Conservation (phyloP, 2,888 invertebrate genomes). For the Ischnura elegans region DNA sequence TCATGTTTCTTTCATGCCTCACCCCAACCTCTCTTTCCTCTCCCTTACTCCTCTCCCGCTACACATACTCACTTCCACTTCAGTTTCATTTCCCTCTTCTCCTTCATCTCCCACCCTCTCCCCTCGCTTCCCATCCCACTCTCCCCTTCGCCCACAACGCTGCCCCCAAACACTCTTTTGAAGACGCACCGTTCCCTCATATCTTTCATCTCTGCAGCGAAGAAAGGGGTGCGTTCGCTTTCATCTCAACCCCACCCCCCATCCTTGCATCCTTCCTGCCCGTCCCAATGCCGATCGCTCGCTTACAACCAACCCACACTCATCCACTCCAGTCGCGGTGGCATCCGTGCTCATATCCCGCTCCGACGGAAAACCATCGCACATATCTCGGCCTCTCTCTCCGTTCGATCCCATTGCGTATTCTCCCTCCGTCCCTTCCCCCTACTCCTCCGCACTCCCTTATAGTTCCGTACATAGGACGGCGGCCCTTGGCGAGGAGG, state of each 20-base stretch:
- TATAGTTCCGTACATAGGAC: background rate
- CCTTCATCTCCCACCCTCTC: background rate
- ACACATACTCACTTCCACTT: too few relatives aligned
- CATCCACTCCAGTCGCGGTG: background rate
- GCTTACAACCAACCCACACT: background rate
- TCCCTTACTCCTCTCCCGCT: background rate
- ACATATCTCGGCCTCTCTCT: slow-evolving; percentile 40
- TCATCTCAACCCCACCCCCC: slow-evolving; percentile 5
- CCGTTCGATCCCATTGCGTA: slow-evolving; percentile 63
- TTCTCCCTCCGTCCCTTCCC: slow-evolving; percentile 45
- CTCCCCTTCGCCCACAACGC: background rate
- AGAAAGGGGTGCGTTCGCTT: slow-evolving; percentile 24
- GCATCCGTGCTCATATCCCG: slow-evolving; percentile 57
- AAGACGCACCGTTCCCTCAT: slow-evolving; percentile 19
- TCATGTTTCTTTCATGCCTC: slow-evolving; percentile 3
- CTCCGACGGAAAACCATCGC: slow-evolving; percentile 11
- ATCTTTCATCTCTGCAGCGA: slow-evolving; percentile 49
- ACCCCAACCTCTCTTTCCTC: background rate
- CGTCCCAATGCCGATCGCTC: background rate
- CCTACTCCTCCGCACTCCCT: background rate
- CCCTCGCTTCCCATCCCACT: background rate
- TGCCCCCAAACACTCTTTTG: background rate
- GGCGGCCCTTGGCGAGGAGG: background rate
- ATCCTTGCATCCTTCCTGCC: background rate
- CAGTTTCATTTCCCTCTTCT: background rate